Conservation (phyloP, 2,797 vertebrate genomes). For the Melanotaenia parkinsoni region DNA sequence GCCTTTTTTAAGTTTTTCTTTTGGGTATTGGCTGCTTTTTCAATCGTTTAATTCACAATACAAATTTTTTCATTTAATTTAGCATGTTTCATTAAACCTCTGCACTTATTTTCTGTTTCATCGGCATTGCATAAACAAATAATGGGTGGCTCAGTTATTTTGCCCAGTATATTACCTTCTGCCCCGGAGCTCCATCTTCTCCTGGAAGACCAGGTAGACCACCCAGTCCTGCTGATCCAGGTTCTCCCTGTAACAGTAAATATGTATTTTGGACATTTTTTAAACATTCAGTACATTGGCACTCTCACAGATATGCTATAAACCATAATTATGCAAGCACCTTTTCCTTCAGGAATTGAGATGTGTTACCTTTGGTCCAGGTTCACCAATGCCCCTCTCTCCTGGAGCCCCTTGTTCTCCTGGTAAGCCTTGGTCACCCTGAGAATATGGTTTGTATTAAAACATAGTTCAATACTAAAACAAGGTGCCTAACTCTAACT, state of each 20-base stretch:
- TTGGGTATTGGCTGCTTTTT: neutral
- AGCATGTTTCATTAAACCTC: neutral
- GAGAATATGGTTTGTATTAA: constrained; percentile 19
- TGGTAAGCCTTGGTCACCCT: constrained; percentile 90
- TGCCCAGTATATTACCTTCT: constrained; percentile 84
- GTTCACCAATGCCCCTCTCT: constrained; percentile 87
- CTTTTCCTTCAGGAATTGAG: neutral
- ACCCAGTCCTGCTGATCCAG: constrained; percentile 85
- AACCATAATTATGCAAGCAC: neutral
- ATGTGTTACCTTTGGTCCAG: constrained; percentile 85
- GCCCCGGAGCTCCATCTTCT: constrained; percentile 91
- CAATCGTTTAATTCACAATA: neutral
- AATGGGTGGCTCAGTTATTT: neutral
- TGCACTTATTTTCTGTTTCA: neutral
- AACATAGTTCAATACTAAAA: neutral
- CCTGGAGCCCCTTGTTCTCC: constrained; percentile 87
- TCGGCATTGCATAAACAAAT: neutral
- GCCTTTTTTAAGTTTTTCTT: neutral
- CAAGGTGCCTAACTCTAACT: neutral
- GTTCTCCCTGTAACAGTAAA: constrained; percentile 85
- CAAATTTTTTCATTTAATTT: neutral
- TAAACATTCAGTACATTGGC: neutral
- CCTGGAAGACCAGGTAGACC: constrained; percentile 92
- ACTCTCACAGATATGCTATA: neutral
- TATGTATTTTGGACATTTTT: neutral